Base-by-base conservation (phyloP, 37 sponge, comb jelly and placozoan genomes). In the Theonella swinhoei region DNA sequence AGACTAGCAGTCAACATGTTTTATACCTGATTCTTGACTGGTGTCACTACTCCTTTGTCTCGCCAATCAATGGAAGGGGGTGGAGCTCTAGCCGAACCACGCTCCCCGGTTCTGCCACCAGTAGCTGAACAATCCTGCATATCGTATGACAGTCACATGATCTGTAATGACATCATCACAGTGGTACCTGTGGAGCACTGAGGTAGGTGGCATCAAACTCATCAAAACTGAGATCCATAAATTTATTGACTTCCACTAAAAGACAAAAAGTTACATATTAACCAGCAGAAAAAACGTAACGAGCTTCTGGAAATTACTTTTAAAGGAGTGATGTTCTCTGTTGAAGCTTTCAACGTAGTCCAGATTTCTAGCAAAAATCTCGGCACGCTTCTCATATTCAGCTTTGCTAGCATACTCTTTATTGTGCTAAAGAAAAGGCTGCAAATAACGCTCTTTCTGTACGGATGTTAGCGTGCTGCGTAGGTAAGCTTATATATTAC, bases 11-110 rank as follows among this genome's bases (percentile, higher is more conserved):
- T n/a, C n/a, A n/a, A n/a, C n/a, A n/a, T n/a, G n/a, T n/a, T n/a
- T n/a, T n/a, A n/a, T n/a, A 88, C 92, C 92, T 92, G 92, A 58
- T 92, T 88, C 75, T 92, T 92, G 59, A 92, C 92, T 29, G 88
- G 85, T 29, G 92, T 92, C 9, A 92, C 43, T 4, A 84, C 88
- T 0, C 81, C 81, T 54, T 80, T 83, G 19, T 74, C 30, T 28
- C 92, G 36, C 92, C 92, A 92, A 69, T 92, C 92, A 66, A 92
- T 64, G 17, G 92, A 39, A n/a, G 4, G 39, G 19, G 92, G 85
- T 0, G 81, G 72, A 11, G 33, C 19, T n/a, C n/a, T 66, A 24
- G 41, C 7, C 3, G 26, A n/a, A 7, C 4, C 77, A 58, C 40
- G 30, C 28, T 42, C 38, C 19, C 30, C 3, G 42, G 22, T 37